These are phyloP conservation scores for Chloropsis hardwickii DNA, from an alignment of 2,113 vertebrate species.

Conservation along the genomic window DNA sequence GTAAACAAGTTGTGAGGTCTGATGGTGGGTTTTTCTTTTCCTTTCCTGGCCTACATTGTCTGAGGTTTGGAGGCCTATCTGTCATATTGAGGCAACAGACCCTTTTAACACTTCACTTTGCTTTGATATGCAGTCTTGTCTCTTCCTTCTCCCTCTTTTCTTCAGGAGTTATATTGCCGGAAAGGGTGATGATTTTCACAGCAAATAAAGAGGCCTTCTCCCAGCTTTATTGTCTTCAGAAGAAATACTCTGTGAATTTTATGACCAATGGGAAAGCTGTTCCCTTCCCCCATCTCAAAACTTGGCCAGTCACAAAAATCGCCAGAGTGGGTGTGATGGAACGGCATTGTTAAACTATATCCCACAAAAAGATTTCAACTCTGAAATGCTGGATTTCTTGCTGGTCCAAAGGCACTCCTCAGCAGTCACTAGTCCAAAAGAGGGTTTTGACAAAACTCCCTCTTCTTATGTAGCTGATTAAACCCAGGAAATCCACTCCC, in stretches of 20 bases:
- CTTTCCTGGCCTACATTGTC: conserved; percentile 79
- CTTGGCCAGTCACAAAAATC: conserved; percentile 45
- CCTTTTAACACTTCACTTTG: conserved; percentile 80
- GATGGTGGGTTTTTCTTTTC: background rate
- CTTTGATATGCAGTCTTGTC: conserved; percentile 90
- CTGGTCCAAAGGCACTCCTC: background rate
- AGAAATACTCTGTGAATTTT: conserved; percentile 55
- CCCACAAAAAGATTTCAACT: background rate
- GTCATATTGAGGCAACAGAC: conserved; percentile 83
- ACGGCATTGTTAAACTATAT: background rate
- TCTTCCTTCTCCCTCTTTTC: conserved; percentile 80
- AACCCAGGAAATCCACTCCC: background rate
- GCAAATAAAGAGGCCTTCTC: conserved; percentile 78
- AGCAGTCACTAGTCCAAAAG: background rate
- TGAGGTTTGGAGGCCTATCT: conserved; percentile 78
- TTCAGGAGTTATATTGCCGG: conserved; percentile 83
- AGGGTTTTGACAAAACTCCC: background rate
- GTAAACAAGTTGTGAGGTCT: conserved; percentile 82
- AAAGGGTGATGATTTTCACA: conserved; percentile 88
- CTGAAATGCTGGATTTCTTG: background rate
- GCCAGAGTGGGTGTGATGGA: background rate
- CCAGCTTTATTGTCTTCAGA: conserved; percentile 66
- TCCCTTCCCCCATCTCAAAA: conserved; percentile 56
- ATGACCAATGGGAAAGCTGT: conserved; percentile 46
- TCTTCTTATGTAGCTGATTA: background rate